These are phyloP conservation scores for Lepus timidus DNA, from an alignment of 2,113 vertebrate species.

Conservation along the genomic window DNA sequence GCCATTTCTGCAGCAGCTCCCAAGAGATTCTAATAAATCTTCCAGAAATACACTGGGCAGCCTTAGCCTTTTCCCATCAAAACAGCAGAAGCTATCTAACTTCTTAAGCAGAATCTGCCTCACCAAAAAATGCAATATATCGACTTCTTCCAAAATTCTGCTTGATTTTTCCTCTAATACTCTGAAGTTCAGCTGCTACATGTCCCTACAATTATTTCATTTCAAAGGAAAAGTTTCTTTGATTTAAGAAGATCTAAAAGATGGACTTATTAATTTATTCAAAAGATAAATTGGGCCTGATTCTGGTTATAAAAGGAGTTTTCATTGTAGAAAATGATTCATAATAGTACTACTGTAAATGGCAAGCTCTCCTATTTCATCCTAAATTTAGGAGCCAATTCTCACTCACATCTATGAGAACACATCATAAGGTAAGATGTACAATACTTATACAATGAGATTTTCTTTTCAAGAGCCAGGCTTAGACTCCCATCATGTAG, in stretches of 20 bases:
- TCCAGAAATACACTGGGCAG: not conserved
- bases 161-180: not conserved
- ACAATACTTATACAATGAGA: conserved; percentile 8
- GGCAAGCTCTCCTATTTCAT: conserved; percentile 59
- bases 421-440: conserved; percentile 55
- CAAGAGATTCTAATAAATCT: conserved; percentile 59
- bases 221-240: conserved; percentile 73
- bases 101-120: conserved; percentile 54
- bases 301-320: conserved; percentile 65
- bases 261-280: conserved; percentile 64
- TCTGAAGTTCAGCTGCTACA: not conserved
- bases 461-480: conserved; percentile 53
- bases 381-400: conserved; percentile 68
- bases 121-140: conserved; percentile 57
- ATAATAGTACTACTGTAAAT: conserved; percentile 66
- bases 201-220: conserved; percentile 63
- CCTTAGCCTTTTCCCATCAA: not conserved
- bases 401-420: conserved; percentile 68
- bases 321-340: conserved; percentile 73
- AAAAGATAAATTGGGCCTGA: conserved; percentile 70
- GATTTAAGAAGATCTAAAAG: conserved; percentile 69
- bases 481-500: conserved; percentile 4
- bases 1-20: conserved; percentile 29
- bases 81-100: conserved; percentile 33
- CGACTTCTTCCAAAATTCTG: conserved; percentile 51